Conservation (phyloP, 2,797 vertebrate species). For the Fundulus diaphanus region DNA sequence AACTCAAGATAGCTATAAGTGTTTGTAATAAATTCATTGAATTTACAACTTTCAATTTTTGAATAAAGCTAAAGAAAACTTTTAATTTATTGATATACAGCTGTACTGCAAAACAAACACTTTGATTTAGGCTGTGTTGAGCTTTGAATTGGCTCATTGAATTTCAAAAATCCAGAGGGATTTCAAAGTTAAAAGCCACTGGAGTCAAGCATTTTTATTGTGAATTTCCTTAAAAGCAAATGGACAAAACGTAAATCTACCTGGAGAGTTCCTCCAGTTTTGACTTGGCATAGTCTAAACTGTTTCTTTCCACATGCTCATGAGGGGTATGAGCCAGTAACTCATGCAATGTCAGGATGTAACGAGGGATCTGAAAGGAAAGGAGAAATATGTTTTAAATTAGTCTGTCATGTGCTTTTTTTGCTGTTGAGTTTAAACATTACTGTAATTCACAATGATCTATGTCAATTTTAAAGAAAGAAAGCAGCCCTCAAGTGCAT, state of each 20-base stretch:
- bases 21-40: too few species aligned
- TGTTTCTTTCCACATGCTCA: slow-evolving; percentile 96
- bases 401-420: slow-evolving; percentile 1
- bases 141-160: background rate
- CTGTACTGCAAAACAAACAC: background rate
- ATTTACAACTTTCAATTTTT: too few species aligned
- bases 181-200: background rate
- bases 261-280: slow-evolving; percentile 97
- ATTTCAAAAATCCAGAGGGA: background rate
- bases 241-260: slow-evolving; percentile 66
- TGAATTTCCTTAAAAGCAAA: background rate
- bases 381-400: background rate
- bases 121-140: background rate
- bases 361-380: slow-evolving; percentile 90
- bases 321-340: slow-evolving; percentile 96
- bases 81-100: too few species aligned
- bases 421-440: background rate
- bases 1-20: too few species aligned
- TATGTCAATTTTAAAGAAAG: background rate
- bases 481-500: background rate
- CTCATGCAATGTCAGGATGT: slow-evolving; percentile 96
- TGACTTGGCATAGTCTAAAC: slow-evolving; percentile 96
- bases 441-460: background rate
- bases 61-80: too few species aligned
- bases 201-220: background rate